These are phyloP conservation scores for Phorcus lineatus DNA, from an alignment of 2,888 invertebrate species.

Conservation along the genomic window DNA sequence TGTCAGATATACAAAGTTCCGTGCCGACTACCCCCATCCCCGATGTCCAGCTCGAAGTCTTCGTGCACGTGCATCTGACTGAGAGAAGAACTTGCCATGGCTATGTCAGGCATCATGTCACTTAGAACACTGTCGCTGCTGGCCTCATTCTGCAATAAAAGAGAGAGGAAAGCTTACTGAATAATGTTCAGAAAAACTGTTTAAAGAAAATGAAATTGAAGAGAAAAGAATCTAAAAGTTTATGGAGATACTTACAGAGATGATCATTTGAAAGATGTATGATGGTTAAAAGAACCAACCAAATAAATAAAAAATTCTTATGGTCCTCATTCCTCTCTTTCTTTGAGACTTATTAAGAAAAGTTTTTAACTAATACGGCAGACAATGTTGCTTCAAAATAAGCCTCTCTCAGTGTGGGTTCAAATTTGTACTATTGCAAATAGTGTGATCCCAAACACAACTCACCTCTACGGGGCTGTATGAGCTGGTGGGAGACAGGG, in stretches of 20 bases:
- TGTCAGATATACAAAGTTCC: constrained; percentile 63
- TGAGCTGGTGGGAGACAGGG: constrained; percentile 37
- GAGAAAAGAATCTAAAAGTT: too few relatives aligned
- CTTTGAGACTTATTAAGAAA: too few relatives aligned
- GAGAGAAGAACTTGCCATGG: constrained; percentile 87
- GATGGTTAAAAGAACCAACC: too few relatives aligned
- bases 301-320: too few relatives aligned
- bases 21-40: constrained; percentile 79
- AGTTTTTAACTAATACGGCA: too few relatives aligned
- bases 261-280: too few relatives aligned
- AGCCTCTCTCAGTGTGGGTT: background rate
- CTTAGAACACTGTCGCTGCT: constrained; percentile 84
- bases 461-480: constrained; percentile 48
- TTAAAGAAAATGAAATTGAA: too few relatives aligned
- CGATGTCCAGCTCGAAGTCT: constrained; percentile 86
- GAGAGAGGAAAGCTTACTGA: background rate
- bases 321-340: too few relatives aligned
- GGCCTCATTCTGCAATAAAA: constrained; percentile 74
- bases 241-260: too few relatives aligned
- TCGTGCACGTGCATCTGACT: constrained; percentile 78
- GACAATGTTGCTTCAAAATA: too few relatives aligned
- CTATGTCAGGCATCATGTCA: constrained; percentile 89
- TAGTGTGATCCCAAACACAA: too few relatives aligned
- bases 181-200: background rate
- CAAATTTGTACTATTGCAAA: too few relatives aligned